Evolutionary conservation across 1,140 invertebrate genomes (phyloP), one percentile per base, ranked within the genome.

Genomic region (Scaptomyza hsui): DNA sequence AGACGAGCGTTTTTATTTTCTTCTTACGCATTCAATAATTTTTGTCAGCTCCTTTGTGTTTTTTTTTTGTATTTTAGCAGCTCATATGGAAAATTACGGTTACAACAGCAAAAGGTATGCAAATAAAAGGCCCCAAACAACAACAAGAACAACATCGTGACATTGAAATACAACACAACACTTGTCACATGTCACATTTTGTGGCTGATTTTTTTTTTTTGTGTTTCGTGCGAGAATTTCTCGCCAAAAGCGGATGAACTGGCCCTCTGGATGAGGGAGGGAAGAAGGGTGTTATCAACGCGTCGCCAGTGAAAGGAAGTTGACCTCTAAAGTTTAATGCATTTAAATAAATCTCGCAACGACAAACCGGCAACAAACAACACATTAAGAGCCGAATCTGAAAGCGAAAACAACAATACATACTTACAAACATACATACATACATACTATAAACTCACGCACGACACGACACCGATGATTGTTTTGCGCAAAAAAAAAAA

Each of bases 311-410:
- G 82, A 88, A 88, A 88, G 82, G 82, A 88, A 88, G 82, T 88
- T 88, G 82, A 88, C 82, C 82, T 88, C 82, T 88, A 88, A 88
- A 88, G 83, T 88, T 88, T 82, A 88, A 88, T 88, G 82, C 82
- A 88, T 88, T 88, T 88, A 88, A 88, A 88, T 88, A 88, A 88
- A 88, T 88, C 82, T 88, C 62, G n/a, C 4, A 24, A 16, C 26
- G 29, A 51, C 41, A 75, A 73, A 75, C 53, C 51, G 49, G 9
- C 10, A 32, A 48, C 32, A 59, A 60, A 64, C 65, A 51, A 64
- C 55, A 76, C 81, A 86, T 86, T 73, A 83, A 86, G 72, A 61
- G 48, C 75, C 69, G 79, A 81, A 85, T 75, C 82, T 85, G 73
- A 85, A 86, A 81, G 73, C 81, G 78, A 86, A 86, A 88, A 75